Conservation (phyloP, 2,113 vertebrate species). For the Odocoileus virginianus region DNA sequence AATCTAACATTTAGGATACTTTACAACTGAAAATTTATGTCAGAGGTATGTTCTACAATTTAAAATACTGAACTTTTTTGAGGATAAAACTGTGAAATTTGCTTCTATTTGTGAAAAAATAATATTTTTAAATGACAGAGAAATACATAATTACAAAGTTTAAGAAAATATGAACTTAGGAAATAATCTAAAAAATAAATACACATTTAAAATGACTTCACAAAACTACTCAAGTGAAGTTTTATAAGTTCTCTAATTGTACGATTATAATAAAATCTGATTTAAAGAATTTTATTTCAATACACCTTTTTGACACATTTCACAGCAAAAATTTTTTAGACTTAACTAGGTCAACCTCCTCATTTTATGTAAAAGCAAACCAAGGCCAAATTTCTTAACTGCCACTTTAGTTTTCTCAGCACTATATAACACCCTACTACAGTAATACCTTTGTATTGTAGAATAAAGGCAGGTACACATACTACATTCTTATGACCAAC, state of each 20-base stretch:
- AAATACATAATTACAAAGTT: neutral
- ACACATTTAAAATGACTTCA: constrained; percentile 9
- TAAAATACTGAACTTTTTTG: neutral
- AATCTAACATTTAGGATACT: neutral
- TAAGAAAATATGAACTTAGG: neutral
- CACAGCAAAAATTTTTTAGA: neutral
- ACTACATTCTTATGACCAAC: neutral
- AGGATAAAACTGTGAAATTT: neutral
- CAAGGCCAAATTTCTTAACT: neutral
- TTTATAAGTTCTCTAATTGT: neutral
- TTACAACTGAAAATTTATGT: neutral
- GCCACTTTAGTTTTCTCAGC: neutral
- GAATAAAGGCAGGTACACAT: neutral
- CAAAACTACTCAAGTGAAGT: neutral
- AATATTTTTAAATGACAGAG: neutral
- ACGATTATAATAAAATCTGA: constrained; percentile 13
- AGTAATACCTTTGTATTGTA: neutral
- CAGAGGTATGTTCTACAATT: constrained; percentile 3
- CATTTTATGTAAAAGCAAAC: neutral
- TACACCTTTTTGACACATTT: constrained; percentile 4
- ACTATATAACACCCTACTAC: neutral
- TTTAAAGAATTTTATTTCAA: neutral
- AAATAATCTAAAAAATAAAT: neutral
- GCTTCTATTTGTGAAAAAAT: constrained; percentile 8
- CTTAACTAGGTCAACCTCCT: neutral